Conservation (phyloP, 2,113 vertebrate genomes). For the Leucoraja erinaceus region DNA sequence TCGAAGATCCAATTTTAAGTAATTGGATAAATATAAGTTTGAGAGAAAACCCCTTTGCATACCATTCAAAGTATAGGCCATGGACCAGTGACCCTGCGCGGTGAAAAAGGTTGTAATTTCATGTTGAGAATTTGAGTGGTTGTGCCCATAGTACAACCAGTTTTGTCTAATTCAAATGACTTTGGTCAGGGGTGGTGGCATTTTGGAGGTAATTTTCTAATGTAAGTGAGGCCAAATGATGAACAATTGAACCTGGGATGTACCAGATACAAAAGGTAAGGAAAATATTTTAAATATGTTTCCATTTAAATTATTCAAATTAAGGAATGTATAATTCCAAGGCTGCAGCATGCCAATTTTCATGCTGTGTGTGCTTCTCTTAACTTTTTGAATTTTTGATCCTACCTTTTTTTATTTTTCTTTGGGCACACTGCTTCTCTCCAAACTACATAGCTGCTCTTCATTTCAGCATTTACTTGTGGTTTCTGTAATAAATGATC, state of each 20-base stretch:
- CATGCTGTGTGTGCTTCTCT: neutral
- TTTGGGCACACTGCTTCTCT: neutral
- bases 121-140: neutral
- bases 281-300: neutral
- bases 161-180: neutral
- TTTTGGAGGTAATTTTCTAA: neutral
- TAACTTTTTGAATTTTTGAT: neutral
- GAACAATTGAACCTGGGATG: neutral
- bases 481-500: neutral
- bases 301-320: neutral
- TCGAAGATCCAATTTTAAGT: neutral
- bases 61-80: neutral
- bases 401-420: neutral
- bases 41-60: neutral
- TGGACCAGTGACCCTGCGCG: neutral
- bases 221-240: neutral
- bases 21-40: neutral
- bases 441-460: neutral
- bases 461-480: neutral
- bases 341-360: neutral
- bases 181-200: neutral
- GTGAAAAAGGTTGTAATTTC: neutral
- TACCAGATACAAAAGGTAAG: conserved; percentile 17
- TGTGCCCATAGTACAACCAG: neutral
- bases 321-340: neutral